These are phyloP conservation scores for Aphelinus atriplicis DNA, from an alignment of 1,140 invertebrate genomes.

Conservation along the genomic window DNA sequence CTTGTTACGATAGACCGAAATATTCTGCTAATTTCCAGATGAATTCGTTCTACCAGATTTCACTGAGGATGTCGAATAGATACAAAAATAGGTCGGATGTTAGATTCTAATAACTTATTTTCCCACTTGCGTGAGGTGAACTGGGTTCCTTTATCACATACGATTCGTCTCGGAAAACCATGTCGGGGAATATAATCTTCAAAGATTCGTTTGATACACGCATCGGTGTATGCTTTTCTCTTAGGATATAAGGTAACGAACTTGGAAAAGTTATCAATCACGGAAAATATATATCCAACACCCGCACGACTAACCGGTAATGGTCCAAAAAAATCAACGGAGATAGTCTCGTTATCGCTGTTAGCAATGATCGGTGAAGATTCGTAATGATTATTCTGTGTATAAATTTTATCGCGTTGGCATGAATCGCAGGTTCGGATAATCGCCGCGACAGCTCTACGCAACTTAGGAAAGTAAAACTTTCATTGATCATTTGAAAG, in stretches of 20 bases:
- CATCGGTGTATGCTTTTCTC: conserved; percentile 30
- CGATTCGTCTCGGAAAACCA: no score
- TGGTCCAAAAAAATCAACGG: conserved; percentile 49
- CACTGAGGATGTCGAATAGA: no score
- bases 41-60: no score
- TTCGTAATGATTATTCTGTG: not conserved
- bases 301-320: conserved; percentile 41
- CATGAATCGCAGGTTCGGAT: not conserved
- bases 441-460: not conserved
- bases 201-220: not conserved
- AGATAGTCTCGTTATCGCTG: conserved; percentile 40
- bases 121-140: no score
- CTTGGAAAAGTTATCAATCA: conserved; percentile 50
- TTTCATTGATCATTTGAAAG: not conserved
- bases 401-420: not conserved
- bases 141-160: no score
- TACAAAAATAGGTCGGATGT: no score
- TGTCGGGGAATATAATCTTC: conserved; percentile 11
- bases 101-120: no score
- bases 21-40: no score
- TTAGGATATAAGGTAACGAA: conserved; percentile 48
- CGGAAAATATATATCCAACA: conserved; percentile 46
- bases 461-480: not conserved
- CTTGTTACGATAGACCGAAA: no score
- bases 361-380: not conserved